Percentiles rank a stretch among this genome's conserved stretches.
phyloP scores from a whole-genome alignment of 2,113 vertebrate species.

The Scomber colias region DNA sequence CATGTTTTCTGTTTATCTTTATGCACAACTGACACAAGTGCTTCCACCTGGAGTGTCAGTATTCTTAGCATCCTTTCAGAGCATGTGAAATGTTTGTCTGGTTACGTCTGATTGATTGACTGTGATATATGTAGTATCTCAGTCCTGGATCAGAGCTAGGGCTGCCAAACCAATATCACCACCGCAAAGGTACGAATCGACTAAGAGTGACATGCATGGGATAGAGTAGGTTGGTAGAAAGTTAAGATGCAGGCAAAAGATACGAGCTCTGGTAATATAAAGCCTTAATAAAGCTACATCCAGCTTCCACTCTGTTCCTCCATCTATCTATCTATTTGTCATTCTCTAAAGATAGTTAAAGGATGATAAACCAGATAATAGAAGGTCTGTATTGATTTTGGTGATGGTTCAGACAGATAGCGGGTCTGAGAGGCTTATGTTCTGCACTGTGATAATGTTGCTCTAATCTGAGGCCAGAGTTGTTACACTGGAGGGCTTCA shows the following conservation, averaged over 20 bases:
- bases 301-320: neutral
- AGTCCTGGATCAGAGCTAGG: neutral
- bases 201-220: neutral
- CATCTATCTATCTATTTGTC: conserved; percentile 30
- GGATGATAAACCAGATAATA: conserved; percentile 61
- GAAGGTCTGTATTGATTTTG: conserved; percentile 65
- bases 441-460: conserved; percentile 46
- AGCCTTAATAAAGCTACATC: conserved; percentile 42
- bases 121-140: neutral
- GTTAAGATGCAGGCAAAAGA: conserved; percentile 16
- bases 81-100: neutral
- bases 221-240: neutral
- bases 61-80: too few species aligned
- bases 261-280: conserved; percentile 38
- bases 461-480: conserved; percentile 49
- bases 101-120: neutral
- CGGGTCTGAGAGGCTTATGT: conserved; percentile 52
- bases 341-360: conserved; percentile 55
- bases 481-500: conserved; percentile 35
- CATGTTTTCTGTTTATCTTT: too few species aligned
- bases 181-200: neutral
- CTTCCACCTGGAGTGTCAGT: too few species aligned
- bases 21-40: too few species aligned
- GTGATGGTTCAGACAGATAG: conserved; percentile 60
- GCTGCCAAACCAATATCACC: conserved; percentile 2